Percentiles rank a stretch among this genome's conserved stretches.
These are phyloP conservation scores for Plotosus lineatus DNA, from an alignment of 2,113 vertebrate genomes.

Conservation along the genomic window DNA sequence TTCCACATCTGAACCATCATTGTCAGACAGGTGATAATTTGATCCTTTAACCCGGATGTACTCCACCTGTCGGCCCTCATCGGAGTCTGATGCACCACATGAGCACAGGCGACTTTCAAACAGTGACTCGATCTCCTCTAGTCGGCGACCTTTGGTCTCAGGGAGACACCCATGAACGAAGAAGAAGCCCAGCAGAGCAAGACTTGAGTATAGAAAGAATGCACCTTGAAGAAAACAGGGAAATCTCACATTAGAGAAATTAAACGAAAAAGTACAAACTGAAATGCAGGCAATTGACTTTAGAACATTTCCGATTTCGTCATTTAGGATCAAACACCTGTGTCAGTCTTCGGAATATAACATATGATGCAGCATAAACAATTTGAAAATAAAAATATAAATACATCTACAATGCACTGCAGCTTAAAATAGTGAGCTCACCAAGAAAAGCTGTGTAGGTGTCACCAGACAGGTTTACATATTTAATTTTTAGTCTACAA, in stretches of 20 bases:
- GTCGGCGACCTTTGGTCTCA: conserved; percentile 91
- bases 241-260: conserved; percentile 24
- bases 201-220: conserved; percentile 93
- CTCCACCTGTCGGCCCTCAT: conserved; percentile 94
- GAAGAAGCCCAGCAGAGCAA: conserved; percentile 84
- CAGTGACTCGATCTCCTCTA: conserved; percentile 95
- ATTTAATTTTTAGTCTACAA: no score
- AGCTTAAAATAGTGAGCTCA: no score
- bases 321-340: background rate
- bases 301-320: background rate
- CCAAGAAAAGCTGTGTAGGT: no score
- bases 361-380: background rate
- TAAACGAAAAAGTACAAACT: conserved; percentile 6
- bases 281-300: background rate
- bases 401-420: background rate
- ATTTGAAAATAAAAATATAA: background rate
- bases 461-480: no score
- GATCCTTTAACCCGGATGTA: conserved; percentile 98
- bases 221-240: conserved; percentile 77
- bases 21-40: conserved; percentile 98
- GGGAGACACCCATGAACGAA: conserved; percentile 95
- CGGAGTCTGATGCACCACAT: conserved; percentile 88
- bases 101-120: conserved; percentile 92
- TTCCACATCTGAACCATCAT: conserved; percentile 95
- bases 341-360: background rate